Base-by-base conservation (phyloP, 2,113 vertebrate genomes). In the Acinonyx jubatus region DNA sequence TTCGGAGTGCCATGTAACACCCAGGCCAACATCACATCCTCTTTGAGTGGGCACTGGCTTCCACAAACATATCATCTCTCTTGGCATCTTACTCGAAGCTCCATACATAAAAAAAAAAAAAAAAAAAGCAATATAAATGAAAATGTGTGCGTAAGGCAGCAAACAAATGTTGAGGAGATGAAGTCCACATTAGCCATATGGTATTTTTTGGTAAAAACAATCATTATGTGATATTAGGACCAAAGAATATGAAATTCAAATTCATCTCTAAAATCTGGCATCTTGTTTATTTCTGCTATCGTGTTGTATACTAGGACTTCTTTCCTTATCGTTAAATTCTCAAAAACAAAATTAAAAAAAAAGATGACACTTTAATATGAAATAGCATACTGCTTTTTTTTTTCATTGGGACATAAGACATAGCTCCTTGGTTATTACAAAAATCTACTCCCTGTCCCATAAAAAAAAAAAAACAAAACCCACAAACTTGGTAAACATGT, bases 171-270 rank as follows among this genome's bases (percentile, higher is more conserved):
- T 55, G 80, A 94, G 31, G 68, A 96, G 80, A 78, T 6, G 15
- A 73, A 65, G 93, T 91, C 82, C 94, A 96, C n/a, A 57, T 83
- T 89, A 97, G 85, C 71, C 65, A 90, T 61, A 98, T 73, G 85
- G 73, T 95, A 84, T 79, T 90, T 96, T 95, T 36, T 92, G 79
- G 73, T 81, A 89, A 91, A 97, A 97, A 91, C 52, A 89, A 96
- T 92, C 92, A 96, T 95, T 69, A 80, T 84, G 68, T 94, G 97
- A 80, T 86, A 96, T 48, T 81, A 83, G 82, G 61, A 96, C 50
- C 79, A 92, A 86, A 88, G 87, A 85, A 79, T 52, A 94, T 57
- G 79, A 97, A 94, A 89, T 82, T 94, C 41, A 96, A 89, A 97
- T 96, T 68, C 27, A 83, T 92, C 87, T 96, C 23, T 48, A 29